Conservation (phyloP, 2,113 vertebrate genomes). For the Cygnus atratus region DNA sequence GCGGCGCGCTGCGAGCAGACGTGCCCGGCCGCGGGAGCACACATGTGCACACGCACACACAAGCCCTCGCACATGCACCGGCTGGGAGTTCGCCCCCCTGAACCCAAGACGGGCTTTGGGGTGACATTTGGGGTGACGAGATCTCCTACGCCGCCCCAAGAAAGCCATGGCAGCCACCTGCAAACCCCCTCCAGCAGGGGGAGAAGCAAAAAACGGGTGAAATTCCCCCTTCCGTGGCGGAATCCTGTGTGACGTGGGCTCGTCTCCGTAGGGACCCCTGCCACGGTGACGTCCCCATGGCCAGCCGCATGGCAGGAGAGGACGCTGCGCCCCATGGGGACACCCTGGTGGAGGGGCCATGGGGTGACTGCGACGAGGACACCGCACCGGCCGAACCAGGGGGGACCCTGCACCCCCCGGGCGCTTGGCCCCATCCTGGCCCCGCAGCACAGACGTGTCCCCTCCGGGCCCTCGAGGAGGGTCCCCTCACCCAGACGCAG, state of each 20-base stretch:
- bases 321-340: neutral
- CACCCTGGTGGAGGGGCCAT: neutral
- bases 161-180: too few species aligned
- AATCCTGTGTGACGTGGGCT: neutral
- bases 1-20: neutral
- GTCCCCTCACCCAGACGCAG: conserved; percentile 80
- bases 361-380: conserved; percentile 35
- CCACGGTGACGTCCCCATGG: conserved; percentile 21
- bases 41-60: neutral
- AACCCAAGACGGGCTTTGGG: neutral
- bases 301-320: conserved; percentile 60
- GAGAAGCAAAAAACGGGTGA: rapidly evolving
- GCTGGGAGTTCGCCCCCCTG: neutral
- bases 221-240: rapidly evolving
- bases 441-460: conserved; percentile 77
- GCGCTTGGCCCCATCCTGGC: conserved; percentile 10
- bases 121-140: neutral
- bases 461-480: conserved; percentile 79
- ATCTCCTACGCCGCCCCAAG: rapidly evolving
- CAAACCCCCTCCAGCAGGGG: rapidly evolving
- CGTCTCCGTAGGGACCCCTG: conserved; percentile 67
- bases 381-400: conserved; percentile 74
- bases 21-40: rapidly evolving
- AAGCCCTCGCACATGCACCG: neutral
- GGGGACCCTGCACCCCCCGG: neutral